Conservation (phyloP, 2,113 vertebrate species). For the Crocuta crocuta region DNA sequence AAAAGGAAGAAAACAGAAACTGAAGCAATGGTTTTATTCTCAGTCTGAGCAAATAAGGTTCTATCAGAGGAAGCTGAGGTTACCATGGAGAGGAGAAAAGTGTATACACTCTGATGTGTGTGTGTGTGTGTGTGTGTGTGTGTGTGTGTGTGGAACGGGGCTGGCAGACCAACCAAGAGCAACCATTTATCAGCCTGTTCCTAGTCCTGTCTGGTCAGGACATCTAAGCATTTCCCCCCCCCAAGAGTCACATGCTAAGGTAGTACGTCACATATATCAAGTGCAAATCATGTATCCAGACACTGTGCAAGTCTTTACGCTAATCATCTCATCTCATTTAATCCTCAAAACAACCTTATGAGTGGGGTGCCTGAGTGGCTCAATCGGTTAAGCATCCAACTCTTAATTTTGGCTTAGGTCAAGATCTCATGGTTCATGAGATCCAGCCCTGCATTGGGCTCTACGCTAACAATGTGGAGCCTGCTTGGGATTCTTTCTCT, state of each 20-base stretch:
- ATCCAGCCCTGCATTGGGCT: too few species aligned
- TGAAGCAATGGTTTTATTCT: conserved; percentile 23
- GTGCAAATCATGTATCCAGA: neutral
- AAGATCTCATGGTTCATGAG: too few species aligned
- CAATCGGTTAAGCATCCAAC: too few species aligned
- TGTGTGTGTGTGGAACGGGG: too few species aligned
- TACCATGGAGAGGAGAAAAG: conserved; percentile 52
- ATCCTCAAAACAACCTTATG: neutral
- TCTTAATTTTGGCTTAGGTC: too few species aligned
- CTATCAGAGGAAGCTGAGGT: conserved; percentile 31
- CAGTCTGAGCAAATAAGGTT: conserved; percentile 28
- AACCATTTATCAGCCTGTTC: neutral
- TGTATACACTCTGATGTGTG: neutral
- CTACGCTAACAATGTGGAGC: too few species aligned
- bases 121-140: neutral
- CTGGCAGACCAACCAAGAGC: neutral
- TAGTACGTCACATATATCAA: neutral
- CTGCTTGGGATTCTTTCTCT: too few species aligned
- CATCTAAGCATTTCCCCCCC: neutral
- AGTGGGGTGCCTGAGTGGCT: too few species aligned
- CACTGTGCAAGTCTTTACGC: neutral
- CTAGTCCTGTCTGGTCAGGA: neutral
- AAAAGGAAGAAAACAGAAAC: conserved; percentile 54
- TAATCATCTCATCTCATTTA: conserved; percentile 3
- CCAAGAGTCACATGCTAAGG: neutral